Evolutionary conservation across 2,797 vertebrate species (phyloP).

Genomic region (Platyrinchus mystaceus): DNA sequence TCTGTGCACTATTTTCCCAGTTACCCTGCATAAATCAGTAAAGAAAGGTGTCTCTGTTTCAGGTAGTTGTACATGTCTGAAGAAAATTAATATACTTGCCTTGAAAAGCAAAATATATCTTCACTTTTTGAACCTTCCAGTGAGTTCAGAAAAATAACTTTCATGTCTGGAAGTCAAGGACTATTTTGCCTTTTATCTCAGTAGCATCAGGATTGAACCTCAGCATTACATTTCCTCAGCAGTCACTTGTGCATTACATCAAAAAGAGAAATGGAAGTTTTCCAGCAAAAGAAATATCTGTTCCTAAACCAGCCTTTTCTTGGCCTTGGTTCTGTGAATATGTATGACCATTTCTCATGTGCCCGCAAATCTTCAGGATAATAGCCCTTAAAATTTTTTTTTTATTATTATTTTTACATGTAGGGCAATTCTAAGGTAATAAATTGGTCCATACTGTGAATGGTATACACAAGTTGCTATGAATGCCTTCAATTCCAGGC

Average conservation of each 20-base stretch:
- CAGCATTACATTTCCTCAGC: neutral
- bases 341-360: neutral
- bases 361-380: neutral
- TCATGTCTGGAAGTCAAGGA: neutral
- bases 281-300: neutral
- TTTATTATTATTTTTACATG: neutral
- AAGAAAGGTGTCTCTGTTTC: constrained; percentile 20
- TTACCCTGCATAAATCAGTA: neutral
- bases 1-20: neutral
- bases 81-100: neutral
- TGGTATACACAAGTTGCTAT: neutral
- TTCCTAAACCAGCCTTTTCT: neutral
- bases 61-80: neutral
- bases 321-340: neutral
- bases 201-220: neutral
- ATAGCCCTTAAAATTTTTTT: neutral
- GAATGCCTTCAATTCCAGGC: neutral
- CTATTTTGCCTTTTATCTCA: neutral
- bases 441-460: neutral
- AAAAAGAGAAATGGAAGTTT: neutral
- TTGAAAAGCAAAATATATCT: neutral
- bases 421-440: neutral
- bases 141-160: neutral
- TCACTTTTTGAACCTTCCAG: neutral
- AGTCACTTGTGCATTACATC: neutral